phyloP scores from a whole-genome alignment of 1,140 invertebrate genomes.

The Eciton burchellii region DNA sequence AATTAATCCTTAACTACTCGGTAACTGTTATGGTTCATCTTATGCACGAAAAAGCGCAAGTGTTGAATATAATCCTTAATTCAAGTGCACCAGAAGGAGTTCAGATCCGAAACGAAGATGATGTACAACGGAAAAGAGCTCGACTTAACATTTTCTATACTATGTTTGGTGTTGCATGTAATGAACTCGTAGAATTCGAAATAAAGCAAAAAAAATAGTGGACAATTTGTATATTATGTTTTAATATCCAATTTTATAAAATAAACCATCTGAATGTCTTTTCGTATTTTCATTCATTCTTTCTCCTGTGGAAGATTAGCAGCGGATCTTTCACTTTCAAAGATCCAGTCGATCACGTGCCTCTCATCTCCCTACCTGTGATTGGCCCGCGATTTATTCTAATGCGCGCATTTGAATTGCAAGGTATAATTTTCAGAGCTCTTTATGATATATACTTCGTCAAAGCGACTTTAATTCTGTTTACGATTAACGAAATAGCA shows the following conservation, averaged over 20 bases:
- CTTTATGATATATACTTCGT: no score
- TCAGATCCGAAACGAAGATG: conserved; percentile 87
- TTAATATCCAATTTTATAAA: conserved; percentile 83
- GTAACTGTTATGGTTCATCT: conserved; percentile 39
- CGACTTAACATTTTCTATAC: conserved; percentile 85
- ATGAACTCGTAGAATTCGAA: conserved; percentile 82
- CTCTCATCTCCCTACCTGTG: no score
- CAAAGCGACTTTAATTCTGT: no score
- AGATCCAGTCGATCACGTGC: no score
- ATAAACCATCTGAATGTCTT: conserved; percentile 75
- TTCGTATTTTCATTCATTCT: conserved; percentile 59
- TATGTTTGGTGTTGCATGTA: conserved; percentile 85
- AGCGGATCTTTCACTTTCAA: no score
- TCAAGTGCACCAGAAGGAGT: conserved; percentile 85
- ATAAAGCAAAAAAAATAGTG: conserved; percentile 83
- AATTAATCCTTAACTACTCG: conserved; percentile 62
- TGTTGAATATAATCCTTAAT: conserved; percentile 81
- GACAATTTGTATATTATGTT: conserved; percentile 82
- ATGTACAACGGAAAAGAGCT: conserved; percentile 81
- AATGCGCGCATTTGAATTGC: no score
- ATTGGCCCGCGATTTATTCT: no score
- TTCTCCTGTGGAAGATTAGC: not conserved
- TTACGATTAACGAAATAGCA: not conserved
- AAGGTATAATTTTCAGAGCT: no score
- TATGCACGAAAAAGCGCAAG: conserved; percentile 22